A percentile compares a stretch with the other conserved stretches of the same genome.
These are phyloP conservation scores for Porites lobata DNA, from an alignment of 92 coral and sea anemone species.

Conservation along the genomic window DNA sequence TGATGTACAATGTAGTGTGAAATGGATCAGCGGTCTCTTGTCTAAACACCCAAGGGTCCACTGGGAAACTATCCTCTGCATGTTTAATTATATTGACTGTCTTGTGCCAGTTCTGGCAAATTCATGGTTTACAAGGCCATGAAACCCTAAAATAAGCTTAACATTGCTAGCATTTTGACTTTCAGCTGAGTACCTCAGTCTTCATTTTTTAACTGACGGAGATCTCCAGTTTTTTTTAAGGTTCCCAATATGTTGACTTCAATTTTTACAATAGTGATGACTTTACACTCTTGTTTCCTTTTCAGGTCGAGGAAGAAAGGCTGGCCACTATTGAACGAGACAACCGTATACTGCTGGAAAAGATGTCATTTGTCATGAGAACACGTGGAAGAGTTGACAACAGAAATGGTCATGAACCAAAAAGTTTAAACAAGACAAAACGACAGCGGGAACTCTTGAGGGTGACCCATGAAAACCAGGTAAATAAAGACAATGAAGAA, in stretches of 20 bases:
- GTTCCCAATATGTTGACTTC: neutral
- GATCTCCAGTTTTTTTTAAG: too few relatives aligned
- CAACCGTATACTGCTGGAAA: slow-evolving; percentile 94
- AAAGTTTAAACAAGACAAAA: slow-evolving; percentile 96
- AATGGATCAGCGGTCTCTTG: too few relatives aligned
- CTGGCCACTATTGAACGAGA: slow-evolving; percentile 96
- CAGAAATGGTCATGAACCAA: slow-evolving; percentile 90
- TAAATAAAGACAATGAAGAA: neutral
- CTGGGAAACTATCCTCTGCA: too few relatives aligned
- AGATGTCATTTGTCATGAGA: slow-evolving; percentile 97
- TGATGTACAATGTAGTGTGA: too few relatives aligned
- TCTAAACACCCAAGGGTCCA: too few relatives aligned
- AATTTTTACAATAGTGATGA: neutral
- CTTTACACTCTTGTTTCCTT: neutral
- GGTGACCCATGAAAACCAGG: slow-evolving; percentile 99
- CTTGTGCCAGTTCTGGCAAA: too few relatives aligned
- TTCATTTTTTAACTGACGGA: too few relatives aligned
- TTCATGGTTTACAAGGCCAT: too few relatives aligned
- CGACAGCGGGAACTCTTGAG: slow-evolving; percentile 93
- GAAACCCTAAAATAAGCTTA: too few relatives aligned
- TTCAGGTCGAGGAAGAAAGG: slow-evolving; percentile 91
- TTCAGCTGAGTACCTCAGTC: too few relatives aligned
- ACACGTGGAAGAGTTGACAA: slow-evolving; percentile 97
- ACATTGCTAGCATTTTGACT: too few relatives aligned
- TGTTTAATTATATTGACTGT: too few relatives aligned